Evolutionary conservation across 2,888 invertebrate genomes (phyloP), one percentile per base, ranked within the genome.

Genomic region (Prosapia bicincta): DNA sequence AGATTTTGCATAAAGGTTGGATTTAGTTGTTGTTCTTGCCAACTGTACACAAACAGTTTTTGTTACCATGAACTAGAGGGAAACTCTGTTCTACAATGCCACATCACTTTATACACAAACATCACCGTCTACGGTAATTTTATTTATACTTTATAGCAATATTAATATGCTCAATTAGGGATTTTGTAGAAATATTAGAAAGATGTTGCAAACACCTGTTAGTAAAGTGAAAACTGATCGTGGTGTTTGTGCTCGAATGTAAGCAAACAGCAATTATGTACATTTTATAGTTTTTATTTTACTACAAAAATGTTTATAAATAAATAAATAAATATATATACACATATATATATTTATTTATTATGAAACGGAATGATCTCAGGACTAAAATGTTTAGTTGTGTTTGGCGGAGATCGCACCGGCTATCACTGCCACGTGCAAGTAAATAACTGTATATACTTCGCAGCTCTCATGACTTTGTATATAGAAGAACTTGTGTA

Each of bases 301-400:
- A 69, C 26, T 69, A 26, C 23, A 28, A 30, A 30, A 69, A 26
- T n/a, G n/a, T n/a, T n/a, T n/a, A n/a, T n/a, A n/a, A n/a, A n/a
- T n/a, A n/a, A n/a, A n/a, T n/a, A n/a, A n/a, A n/a, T n/a, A n/a
- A 30, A 69, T 25, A 10, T 25, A 25, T 72, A 24, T 71, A 26
- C 20, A 66, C 28, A 30, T 66, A 65, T 26, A 20, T 9, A 20
- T 54, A 71, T 54, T 20, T 54, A 54, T 54, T 20, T 54, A 54
- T 54, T 73, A 69, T 67, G 67, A 70, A 70, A 74, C 72, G 74
- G 76, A 76, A 69, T 76, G 76, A 76, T 76, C 76, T 76, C 76
- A 76, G 76, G 76, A 76, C 71, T 74, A 65, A 66, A 54, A 23
- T 65, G 23, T 72, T 24, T 72, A 66, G 54, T 66, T 72, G 28